These are phyloP conservation scores for Gallinago paraguaiae DNA, from an alignment of 2,113 vertebrate genomes.

Conservation along the genomic window DNA sequence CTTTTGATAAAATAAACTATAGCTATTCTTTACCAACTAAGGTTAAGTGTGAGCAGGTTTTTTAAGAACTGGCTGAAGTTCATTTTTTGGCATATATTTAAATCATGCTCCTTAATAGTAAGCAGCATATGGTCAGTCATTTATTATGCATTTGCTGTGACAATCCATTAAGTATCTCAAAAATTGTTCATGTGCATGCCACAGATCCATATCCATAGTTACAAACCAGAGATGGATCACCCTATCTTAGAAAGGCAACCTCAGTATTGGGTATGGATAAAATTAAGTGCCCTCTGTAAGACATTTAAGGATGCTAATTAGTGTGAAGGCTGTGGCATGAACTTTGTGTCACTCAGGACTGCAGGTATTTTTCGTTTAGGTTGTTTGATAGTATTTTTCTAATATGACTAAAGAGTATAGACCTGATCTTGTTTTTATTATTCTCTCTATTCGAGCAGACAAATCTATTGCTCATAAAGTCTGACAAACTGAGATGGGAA, in stretches of 20 bases:
- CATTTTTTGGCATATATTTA: neutral
- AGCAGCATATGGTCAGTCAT: neutral
- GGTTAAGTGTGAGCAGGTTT: neutral
- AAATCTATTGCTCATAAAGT: slow-evolving; percentile 24
- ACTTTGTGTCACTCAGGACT: neutral
- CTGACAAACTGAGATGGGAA: slow-evolving; percentile 17
- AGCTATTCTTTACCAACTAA: neutral
- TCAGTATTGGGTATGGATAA: neutral
- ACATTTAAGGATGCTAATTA: slow-evolving; percentile 9
- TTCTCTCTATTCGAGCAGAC: neutral
- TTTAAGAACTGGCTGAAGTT: neutral
- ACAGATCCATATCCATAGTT: neutral
- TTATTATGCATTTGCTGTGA: neutral
- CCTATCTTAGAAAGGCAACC: neutral
- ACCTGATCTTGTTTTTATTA: neutral
- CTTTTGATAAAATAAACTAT: neutral
- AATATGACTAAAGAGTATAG: neutral
- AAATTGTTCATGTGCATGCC: neutral
- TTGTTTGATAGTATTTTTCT: neutral
- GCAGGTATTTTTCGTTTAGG: neutral
- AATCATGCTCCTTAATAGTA: neutral
- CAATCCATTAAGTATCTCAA: slow-evolving; percentile 6
- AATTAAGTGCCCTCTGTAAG: neutral
- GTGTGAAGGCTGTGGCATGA: neutral
- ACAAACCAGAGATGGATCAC: slow-evolving; percentile 8